These are phyloP conservation scores for Lasius platythorax DNA, from an alignment of 2,888 invertebrate genomes.

Conservation along the genomic window DNA sequence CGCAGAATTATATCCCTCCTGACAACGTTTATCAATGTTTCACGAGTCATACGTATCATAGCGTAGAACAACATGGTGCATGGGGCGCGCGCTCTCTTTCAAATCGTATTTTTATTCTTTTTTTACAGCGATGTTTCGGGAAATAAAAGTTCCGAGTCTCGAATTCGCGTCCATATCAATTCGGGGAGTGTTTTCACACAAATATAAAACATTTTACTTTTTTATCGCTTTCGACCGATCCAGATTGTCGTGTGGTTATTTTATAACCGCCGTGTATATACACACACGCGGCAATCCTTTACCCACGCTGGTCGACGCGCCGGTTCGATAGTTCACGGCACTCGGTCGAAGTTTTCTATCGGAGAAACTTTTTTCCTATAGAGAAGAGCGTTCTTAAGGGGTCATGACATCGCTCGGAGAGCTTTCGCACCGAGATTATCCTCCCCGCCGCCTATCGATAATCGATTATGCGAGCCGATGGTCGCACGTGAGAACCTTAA, in stretches of 20 bases:
- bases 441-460: conserved; percentile 50
- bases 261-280: conserved; percentile 49
- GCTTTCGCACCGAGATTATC: conserved; percentile 55
- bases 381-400: conserved; percentile 48
- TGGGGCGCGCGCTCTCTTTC: conserved; percentile 3
- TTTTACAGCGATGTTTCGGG: conserved; percentile 20
- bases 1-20: conserved; percentile 16
- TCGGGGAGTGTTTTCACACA: conserved; percentile 41
- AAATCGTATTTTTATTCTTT: conserved; percentile 37
- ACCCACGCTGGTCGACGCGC: conserved; percentile 23
- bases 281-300: conserved; percentile 47
- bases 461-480: conserved; percentile 58
- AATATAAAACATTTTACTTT: conserved; percentile 56
- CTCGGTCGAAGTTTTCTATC: conserved; percentile 63
- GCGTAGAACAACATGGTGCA: conserved; percentile 6
- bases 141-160: conserved; percentile 46
- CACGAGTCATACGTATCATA: conserved; percentile 28
- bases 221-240: conserved; percentile 46
- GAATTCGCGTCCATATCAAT: conserved; percentile 43
- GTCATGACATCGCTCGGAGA: conserved; percentile 47
- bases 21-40: conserved; percentile 50
- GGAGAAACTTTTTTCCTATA: conserved; percentile 62
- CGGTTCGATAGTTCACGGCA: conserved; percentile 50
- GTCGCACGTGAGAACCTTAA: conserved; percentile 55
- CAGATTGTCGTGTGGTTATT: conserved; percentile 55